Base-by-base conservation (phyloP, 2,113 vertebrate species). In the Dinomys branickii region DNA sequence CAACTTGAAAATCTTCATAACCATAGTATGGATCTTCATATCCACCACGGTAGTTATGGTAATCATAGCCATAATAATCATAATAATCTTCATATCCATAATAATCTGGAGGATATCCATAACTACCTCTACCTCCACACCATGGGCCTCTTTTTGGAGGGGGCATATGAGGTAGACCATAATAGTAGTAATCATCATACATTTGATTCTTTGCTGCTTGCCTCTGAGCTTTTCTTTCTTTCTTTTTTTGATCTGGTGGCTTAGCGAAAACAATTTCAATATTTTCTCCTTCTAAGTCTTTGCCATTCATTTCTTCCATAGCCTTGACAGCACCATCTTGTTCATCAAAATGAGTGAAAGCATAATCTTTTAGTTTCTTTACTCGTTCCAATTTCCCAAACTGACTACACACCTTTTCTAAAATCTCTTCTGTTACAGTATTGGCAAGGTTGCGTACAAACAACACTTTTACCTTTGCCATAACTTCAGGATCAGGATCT, bases 121-220 rank as follows among this genome's bases (percentile, higher is more conserved):
- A 99, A 98, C 99, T 99, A 91, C 99, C 99, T 98, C 99, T 98
- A 97, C 98, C 99, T 71, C 99, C 99, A 97, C 99, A 98, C 97
- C 99, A 99, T 98, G 99, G 99, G 90, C 99, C 99, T 98, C 99
- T 99, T 97, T 98, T 97, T 90, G 99, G 99, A 97, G 99, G 99
- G 59, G 99, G 99, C 99, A 99, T 99, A 97, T 99, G 99, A 98
- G 99, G 99, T 90, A 99, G 99, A 93, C 99, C 98, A 52, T 99
- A 99, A 99, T 99, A 99, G 99, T 99, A 99, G 98, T 99, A 99
- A 98, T 99, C 99, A 90, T 99, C 99, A 95, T 99, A 99, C 99
- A 99, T 99, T 96, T 99, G 99, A 90, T 99, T 99, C 98, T 99
- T 99, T 98, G 99, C 99, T 50, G 99, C 99, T 98, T 99, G 99